These are phyloP conservation scores for Peromyscus californicus DNA, from an alignment of 2,113 vertebrate species.

Conservation along the genomic window DNA sequence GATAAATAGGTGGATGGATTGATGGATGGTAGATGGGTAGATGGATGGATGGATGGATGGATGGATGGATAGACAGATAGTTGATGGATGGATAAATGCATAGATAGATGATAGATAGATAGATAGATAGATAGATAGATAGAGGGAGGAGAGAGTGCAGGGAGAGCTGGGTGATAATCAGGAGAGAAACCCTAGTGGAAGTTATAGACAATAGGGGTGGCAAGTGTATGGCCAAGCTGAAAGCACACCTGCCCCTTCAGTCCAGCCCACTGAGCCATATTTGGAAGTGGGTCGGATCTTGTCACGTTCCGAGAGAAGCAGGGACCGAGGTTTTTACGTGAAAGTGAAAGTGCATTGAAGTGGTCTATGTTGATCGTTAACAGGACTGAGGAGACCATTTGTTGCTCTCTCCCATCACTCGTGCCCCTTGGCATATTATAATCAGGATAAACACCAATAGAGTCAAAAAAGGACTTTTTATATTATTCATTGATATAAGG, in stretches of 20 bases:
- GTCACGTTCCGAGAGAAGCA: background rate
- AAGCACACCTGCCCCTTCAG: fast-evolving
- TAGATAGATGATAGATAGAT: too few relatives aligned
- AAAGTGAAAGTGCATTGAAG: background rate
- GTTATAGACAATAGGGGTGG: fast-evolving
- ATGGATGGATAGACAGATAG: background rate
- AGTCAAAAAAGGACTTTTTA: background rate
- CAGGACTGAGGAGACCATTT: background rate
- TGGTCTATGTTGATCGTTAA: background rate
- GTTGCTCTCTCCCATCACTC: background rate
- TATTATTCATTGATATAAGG: background rate
- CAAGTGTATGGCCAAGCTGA: too few relatives aligned
- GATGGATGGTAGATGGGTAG: too few relatives aligned
- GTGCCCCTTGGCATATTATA: background rate
- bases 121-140: too few relatives aligned
- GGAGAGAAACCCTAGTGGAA: background rate
- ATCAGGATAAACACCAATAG: background rate
- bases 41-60: background rate
- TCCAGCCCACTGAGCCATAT: too few relatives aligned
- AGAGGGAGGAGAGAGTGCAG: background rate
- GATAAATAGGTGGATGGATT: background rate
- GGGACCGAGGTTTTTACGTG: background rate
- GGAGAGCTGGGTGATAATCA: background rate
- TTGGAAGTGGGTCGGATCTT: background rate
- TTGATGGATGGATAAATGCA: background rate